phyloP scores from a whole-genome alignment of 2,113 vertebrate species.

The Fulica atra region DNA sequence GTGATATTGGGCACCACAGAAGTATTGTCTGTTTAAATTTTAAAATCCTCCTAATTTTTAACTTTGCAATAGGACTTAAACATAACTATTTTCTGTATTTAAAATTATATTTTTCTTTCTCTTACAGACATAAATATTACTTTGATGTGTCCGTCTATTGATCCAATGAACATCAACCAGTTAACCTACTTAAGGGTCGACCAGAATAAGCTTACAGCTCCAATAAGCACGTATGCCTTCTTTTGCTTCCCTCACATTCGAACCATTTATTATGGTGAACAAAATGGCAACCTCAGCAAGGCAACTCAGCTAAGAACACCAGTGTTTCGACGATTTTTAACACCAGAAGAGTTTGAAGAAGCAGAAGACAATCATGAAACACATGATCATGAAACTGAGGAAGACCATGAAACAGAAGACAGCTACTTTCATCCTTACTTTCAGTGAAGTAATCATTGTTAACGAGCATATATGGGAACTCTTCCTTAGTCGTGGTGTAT shows the following conservation, averaged over 20 bases:
- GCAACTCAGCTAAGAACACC: conserved; percentile 58
- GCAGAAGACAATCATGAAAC: conserved; percentile 37
- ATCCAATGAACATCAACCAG: conserved; percentile 69
- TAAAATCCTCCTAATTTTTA: neutral
- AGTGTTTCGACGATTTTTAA: conserved; percentile 70
- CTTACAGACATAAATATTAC: conserved; percentile 81
- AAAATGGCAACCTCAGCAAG: conserved; percentile 61
- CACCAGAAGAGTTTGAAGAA: conserved; percentile 68
- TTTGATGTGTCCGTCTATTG: conserved; percentile 79
- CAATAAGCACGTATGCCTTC: conserved; percentile 75
- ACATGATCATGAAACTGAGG: conserved; percentile 16
- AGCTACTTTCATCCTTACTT: conserved; percentile 63
- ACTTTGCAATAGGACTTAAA: neutral
- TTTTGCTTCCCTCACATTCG: conserved; percentile 82
- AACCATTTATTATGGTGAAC: conserved; percentile 83
- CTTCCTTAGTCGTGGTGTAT: neutral
- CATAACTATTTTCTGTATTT: neutral
- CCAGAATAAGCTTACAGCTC: conserved; percentile 79
- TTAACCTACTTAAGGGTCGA: conserved; percentile 83
- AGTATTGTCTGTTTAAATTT: neutral
- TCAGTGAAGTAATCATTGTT: conserved; percentile 30
- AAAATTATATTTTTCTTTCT: conserved; percentile 24
- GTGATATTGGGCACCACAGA: neutral
- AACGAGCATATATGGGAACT: neutral
- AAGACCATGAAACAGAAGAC: conserved; percentile 41